Percentiles rank a stretch among this genome's conserved stretches.
phyloP scores from a whole-genome alignment of 2,888 invertebrate genomes.

The Caenorhabditis uteleia region DNA sequence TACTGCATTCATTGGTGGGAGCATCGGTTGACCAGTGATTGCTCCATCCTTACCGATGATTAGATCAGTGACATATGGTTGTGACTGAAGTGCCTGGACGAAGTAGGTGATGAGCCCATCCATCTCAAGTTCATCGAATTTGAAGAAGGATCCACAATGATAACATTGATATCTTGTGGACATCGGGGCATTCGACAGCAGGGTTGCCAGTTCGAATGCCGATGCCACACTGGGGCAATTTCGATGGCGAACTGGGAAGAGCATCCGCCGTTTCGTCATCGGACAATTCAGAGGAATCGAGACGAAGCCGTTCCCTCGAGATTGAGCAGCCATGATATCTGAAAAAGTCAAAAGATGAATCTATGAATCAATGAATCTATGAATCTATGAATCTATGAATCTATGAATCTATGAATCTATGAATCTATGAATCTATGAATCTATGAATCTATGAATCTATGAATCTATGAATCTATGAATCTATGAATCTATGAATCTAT shows the following conservation, averaged over 20 bases:
- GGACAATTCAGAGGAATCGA: not conserved
- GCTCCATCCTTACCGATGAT: conserved; percentile 7
- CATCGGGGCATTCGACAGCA: not conserved
- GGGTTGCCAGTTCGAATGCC: not conserved
- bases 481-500: no score
- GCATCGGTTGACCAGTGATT: not conserved
- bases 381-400: no score
- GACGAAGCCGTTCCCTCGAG: not conserved
- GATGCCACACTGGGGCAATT: not conserved
- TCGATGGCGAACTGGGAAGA: not conserved
- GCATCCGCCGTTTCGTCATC: not conserved
- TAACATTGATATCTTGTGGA: conserved; percentile 1
- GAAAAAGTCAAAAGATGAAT: not conserved
- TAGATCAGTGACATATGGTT: conserved; percentile 4
- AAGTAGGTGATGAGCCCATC: not conserved
- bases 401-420: no score
- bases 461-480: no score
- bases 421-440: no score
- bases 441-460: no score
- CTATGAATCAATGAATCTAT: no score
- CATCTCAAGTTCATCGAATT: not conserved
- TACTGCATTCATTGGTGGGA: conserved; percentile 3
- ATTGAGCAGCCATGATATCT: not conserved
- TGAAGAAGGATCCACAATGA: not conserved
- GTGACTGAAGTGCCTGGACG: not conserved